Conservation (phyloP, 2,888 invertebrate genomes). For the Drosophila phalerata region DNA sequence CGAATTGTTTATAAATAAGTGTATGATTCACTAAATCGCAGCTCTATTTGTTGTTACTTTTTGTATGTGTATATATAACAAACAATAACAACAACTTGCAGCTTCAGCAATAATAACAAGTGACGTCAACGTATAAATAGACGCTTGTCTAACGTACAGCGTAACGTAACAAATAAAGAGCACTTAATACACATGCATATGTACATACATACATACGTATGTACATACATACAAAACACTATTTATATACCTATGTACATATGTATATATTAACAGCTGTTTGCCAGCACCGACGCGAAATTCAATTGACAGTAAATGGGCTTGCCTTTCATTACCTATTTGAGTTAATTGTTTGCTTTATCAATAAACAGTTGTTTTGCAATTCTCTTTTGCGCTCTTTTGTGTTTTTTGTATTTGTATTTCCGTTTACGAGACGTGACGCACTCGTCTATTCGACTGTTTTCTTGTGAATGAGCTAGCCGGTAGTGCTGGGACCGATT, state of each 20-base stretch:
- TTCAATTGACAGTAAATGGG: constrained; percentile 33
- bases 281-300: constrained; percentile 17
- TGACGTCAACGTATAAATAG: constrained; percentile 71
- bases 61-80: constrained; percentile 38
- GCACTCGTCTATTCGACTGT: constrained; percentile 22
- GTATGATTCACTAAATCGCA: constrained; percentile 59
- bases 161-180: constrained; percentile 19
- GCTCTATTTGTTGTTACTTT: constrained; percentile 23
- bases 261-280: constrained; percentile 22
- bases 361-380: constrained; percentile 36
- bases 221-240: background rate
- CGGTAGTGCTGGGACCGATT: no score
- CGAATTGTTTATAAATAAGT: constrained; percentile 75
- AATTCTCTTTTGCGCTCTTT: constrained; percentile 28
- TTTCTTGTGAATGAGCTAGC: constrained; percentile 47
- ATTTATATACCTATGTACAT: no score
- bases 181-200: constrained; percentile 1
- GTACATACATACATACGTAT: background rate
- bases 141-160: constrained; percentile 22
- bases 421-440: constrained; percentile 23
- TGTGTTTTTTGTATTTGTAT: background rate
- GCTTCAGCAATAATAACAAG: constrained; percentile 60
- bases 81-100: constrained; percentile 59
- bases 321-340: constrained; percentile 45
- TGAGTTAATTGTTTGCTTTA: constrained; percentile 41